A percentile compares a stretch with the other conserved stretches of the same genome.
Conservation (phyloP, 37 sponge, comb jelly and placozoan genomes). For the Ianthella basta region DNA sequence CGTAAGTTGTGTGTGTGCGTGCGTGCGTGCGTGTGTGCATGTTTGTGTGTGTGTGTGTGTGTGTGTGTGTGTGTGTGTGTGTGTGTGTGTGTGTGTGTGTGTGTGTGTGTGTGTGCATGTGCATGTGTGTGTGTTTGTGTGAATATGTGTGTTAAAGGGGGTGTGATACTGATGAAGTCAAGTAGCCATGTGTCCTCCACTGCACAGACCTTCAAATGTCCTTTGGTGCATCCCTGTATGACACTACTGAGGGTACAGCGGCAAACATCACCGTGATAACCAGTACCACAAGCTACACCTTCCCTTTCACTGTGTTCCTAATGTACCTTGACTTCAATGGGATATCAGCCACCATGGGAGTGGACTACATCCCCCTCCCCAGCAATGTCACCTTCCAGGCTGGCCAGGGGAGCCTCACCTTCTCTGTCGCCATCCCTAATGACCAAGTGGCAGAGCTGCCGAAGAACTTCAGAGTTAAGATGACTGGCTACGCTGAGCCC, state of each 20-base stretch:
- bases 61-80: too few species aligned
- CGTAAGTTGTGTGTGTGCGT: too few species aligned
- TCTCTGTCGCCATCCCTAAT: background rate
- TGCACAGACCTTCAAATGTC: background rate
- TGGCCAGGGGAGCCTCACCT: background rate
- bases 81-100: background rate
- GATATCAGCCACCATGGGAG: background rate
- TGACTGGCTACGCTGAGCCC: background rate
- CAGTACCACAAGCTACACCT: background rate
- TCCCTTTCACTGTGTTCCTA: background rate
- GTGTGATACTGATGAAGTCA: too few species aligned
- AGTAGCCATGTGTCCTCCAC: too few species aligned
- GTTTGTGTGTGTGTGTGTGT: too few species aligned
- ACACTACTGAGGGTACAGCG: background rate
- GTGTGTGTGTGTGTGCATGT: background rate
- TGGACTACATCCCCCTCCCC: slow-evolving; percentile 5
- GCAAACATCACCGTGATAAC: background rate
- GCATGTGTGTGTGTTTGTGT: slow-evolving; percentile 10
- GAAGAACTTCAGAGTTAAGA: background rate
- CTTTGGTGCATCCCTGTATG: background rate
- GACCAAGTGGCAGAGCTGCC: background rate
- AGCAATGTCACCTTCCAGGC: background rate
- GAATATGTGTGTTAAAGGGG: slow-evolving; percentile 6
- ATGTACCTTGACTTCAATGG: background rate
- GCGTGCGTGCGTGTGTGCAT: too few species aligned